Base-by-base conservation (phyloP, 2,888 invertebrate genomes). In the Agriopis aurantiaria region DNA sequence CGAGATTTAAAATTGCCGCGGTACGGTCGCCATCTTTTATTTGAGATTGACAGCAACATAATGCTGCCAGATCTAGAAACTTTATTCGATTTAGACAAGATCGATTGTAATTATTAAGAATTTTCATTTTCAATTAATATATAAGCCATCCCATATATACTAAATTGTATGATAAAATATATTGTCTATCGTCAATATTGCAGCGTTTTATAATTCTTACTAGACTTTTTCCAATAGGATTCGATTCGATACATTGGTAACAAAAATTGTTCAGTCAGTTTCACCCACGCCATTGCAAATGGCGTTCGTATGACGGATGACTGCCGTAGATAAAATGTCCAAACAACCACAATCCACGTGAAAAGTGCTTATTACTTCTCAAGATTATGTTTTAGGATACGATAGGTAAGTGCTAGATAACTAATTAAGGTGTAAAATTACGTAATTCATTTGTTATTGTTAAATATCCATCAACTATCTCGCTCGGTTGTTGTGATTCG, bases 401-500 rank as follows among this genome's bases (percentile, higher is more conserved):
- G 78, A 62, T 80, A 79, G 82, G 86, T 87, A 74, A 81, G 86
- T 85, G 43, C 41, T 72, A 49, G 69, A 71, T 71, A 58, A 61
- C 74, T 72, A 74, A 57, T 68, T 75, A 70, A 43, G 17, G 7
- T 53, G 10, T 55, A 45, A 46, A 80, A 80, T 90, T 89, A 88
- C 85, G 86, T 89, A 89, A 91, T 82, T 76, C 65, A 80, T 76
- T 81, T 82, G 86, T 83, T 82, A 82, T 80, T 80, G 79, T 83
- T 78, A 81, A 82, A 78, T 80, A 79, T 65, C 67, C 80, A 83
- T 88, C 80, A 75, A 78, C 87, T 75, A 80, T 92, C 92, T 89
- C 92, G 76, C 88, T 92, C 92, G 82, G 85, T 91, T 93, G 92
- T 92, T 93, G 88, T 92, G 92, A 90, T 91, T 89, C 88, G 87